Conservation (phyloP, 2,888 invertebrate genomes). For the Acleris emargana region DNA sequence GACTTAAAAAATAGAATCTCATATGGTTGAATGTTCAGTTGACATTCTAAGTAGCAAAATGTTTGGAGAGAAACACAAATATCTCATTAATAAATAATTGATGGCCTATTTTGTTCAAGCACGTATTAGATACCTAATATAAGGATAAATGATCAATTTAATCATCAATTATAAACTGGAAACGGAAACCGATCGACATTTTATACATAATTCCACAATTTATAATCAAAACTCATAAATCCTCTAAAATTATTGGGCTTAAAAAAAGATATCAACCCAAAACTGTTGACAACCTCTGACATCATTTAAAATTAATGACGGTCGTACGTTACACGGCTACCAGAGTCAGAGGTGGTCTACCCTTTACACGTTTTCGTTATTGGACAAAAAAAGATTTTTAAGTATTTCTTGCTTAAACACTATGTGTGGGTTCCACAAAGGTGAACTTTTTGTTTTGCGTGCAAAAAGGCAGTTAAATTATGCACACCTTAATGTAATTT, state of each 20-base stretch:
- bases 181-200: slow-evolving; percentile 41
- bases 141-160: neutral
- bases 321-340: slow-evolving; percentile 72
- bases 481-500: too few relatives aligned
- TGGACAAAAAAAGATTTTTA: slow-evolving; percentile 30
- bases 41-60: too few relatives aligned
- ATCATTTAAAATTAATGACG: slow-evolving; percentile 77
- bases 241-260: slow-evolving; percentile 57
- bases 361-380: slow-evolving; percentile 55
- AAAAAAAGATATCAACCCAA: slow-evolving; percentile 60
- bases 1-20: too few relatives aligned
- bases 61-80: too few relatives aligned
- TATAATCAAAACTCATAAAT: slow-evolving; percentile 70
- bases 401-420: slow-evolving; percentile 14
- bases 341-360: slow-evolving; percentile 78
- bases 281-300: slow-evolving; percentile 79
- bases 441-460: slow-evolving; percentile 1
- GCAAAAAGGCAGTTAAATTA: neutral
- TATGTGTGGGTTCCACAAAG: slow-evolving; percentile 13
- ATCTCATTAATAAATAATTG: neutral
- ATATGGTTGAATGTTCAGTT: too few relatives aligned
- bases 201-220: slow-evolving; percentile 52
- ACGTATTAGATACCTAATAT: neutral
- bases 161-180: slow-evolving; percentile 38
- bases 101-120: neutral